Percentiles rank a stretch among this genome's conserved stretches.
Evolutionary conservation across 1,140 invertebrate species (phyloP).

Genomic region (Drosophila bocqueti): DNA sequence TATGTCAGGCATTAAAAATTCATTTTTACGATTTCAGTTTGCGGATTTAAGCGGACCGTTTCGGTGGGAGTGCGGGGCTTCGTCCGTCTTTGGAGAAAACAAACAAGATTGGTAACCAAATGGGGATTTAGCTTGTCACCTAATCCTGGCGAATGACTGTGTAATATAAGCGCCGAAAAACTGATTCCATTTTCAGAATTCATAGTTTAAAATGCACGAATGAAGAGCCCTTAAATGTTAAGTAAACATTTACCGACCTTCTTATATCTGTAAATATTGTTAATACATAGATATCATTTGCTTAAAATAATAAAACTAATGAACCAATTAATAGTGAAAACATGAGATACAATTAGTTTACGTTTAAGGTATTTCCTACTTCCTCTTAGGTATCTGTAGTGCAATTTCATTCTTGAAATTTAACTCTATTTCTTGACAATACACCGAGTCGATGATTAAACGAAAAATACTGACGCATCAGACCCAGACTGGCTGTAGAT

Average conservation of each 20-base stretch:
- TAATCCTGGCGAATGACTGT: conserved; percentile 14
- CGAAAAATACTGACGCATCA: conserved; percentile 19
- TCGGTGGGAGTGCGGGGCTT: neutral
- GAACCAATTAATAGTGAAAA: too few relatives aligned
- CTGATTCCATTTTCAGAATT: neutral
- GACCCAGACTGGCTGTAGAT: conserved; percentile 12
- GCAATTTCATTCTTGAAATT: neutral
- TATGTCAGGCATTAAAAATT: conserved; percentile 58
- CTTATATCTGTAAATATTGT: neutral
- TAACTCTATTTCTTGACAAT: neutral
- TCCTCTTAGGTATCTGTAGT: too few relatives aligned
- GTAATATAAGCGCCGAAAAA: conserved; percentile 2
- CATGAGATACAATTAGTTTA: neutral
- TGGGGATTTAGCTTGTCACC: conserved; percentile 33
- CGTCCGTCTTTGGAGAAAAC: neutral
- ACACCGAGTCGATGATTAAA: conserved; percentile 1
- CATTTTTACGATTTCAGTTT: conserved; percentile 58
- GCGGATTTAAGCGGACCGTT: conserved; percentile 42
- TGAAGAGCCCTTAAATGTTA: neutral
- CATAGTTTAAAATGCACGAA: neutral
- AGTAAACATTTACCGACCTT: too few relatives aligned
- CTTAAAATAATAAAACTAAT: neutral
- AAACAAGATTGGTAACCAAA: conserved; percentile 27
- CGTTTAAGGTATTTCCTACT: neutral
- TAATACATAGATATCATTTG: too few relatives aligned